Percentiles rank a stretch among this genome's conserved stretches.
phyloP scores from a whole-genome alignment of 2,113 vertebrate genomes.

The Laticauda laticaudata region DNA sequence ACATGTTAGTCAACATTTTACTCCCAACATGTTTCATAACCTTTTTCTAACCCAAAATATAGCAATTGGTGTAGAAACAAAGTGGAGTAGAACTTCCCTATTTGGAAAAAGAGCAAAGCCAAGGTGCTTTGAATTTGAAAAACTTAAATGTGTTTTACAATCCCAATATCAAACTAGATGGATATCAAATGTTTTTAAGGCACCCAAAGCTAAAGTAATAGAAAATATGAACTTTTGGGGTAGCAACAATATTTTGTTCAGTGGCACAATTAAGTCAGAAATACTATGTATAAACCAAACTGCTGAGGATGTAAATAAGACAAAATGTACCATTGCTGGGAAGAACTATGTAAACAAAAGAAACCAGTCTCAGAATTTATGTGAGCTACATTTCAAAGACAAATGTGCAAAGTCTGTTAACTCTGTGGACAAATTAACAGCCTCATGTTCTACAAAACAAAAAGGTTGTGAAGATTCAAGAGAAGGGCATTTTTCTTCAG shows the following conservation, averaged over 20 bases:
- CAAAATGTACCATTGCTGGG: conserved; percentile 47
- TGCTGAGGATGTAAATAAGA: conserved; percentile 47
- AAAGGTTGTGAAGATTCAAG: conserved; percentile 54
- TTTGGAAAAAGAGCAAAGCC: conserved; percentile 17
- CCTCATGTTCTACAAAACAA: conserved; percentile 56
- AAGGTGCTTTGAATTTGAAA: conserved; percentile 26
- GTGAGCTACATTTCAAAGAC: conserved; percentile 63
- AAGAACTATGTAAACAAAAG: conserved; percentile 48
- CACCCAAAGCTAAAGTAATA: not conserved
- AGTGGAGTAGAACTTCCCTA: conserved; percentile 12
- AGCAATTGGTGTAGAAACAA: not conserved
- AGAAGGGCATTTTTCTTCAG: conserved; percentile 62
- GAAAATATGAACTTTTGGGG: not conserved
- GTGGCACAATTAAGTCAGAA: conserved; percentile 18
- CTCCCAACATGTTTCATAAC: not conserved
- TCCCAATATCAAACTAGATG: fast-evolving
- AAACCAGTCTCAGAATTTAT: conserved; percentile 60
- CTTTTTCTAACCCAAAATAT: not conserved
- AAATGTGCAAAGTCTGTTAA: conserved; percentile 53
- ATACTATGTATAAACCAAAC: conserved; percentile 27
- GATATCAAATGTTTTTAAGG: not conserved
- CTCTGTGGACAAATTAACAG: conserved; percentile 58
- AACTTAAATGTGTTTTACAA: not conserved
- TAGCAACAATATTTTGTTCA: not conserved
- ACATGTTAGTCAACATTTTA: conserved; percentile 9